Conservation (phyloP, 2,888 invertebrate genomes). For the Eupithecia centaureata region DNA sequence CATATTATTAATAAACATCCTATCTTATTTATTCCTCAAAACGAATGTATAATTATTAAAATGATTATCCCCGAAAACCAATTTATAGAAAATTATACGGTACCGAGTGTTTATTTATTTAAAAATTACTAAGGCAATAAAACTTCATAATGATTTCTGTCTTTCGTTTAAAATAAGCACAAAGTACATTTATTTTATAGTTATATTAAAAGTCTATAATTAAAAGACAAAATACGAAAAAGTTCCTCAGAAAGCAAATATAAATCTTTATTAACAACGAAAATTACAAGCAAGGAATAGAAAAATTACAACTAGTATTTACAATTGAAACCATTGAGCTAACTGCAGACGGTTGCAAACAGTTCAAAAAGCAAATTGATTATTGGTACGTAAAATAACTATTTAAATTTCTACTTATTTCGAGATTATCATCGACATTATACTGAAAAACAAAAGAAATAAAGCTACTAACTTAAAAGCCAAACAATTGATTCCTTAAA, state of each 20-base stretch:
- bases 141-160: neutral
- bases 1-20: neutral
- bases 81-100: too few species aligned
- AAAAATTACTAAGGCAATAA: neutral
- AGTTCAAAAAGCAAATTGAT: neutral
- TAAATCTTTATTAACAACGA: too few species aligned
- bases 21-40: neutral
- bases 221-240: too few species aligned
- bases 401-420: neutral
- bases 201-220: too few species aligned
- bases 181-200: neutral
- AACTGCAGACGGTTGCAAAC: too few species aligned
- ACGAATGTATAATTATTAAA: neutral
- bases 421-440: too few species aligned
- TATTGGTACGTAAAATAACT: neutral
- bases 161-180: neutral
- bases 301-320: too few species aligned
- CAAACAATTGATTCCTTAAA: slow-evolving; percentile 40
- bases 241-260: neutral
- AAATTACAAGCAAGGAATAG: too few species aligned
- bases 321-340: too few species aligned
- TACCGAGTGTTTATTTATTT: neutral
- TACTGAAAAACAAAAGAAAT: neutral
- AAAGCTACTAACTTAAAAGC: slow-evolving; percentile 24
- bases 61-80: too few species aligned